Conservation (phyloP, 2,113 vertebrate species). For the Sturnira hondurensis region DNA sequence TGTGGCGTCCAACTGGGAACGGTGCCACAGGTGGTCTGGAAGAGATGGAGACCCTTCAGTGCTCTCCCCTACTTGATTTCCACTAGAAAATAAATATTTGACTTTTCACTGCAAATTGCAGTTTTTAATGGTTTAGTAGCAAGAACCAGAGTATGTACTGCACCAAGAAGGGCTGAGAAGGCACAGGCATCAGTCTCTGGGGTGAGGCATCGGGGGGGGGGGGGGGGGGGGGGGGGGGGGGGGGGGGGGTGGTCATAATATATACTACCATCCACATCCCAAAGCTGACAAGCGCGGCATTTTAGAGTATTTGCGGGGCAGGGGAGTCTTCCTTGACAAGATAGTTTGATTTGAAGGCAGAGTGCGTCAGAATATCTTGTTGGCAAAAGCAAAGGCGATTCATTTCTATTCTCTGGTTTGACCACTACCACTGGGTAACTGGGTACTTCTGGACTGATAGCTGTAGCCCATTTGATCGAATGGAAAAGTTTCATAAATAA, state of each 20-base stretch:
- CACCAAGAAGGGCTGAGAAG: neutral
- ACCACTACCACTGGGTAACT: neutral
- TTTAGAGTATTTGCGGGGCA: neutral
- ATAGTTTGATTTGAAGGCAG: neutral
- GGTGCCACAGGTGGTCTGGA: neutral
- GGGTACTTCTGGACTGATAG: neutral
- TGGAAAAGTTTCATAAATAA: neutral
- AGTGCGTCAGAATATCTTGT: neutral
- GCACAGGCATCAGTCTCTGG: neutral
- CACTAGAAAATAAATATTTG: neutral
- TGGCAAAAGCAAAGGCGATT: neutral
- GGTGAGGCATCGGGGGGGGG: neutral
- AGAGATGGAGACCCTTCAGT: neutral
- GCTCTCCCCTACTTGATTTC: neutral
- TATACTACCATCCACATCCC: slow-evolving; percentile 23
- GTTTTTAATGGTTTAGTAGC: neutral
- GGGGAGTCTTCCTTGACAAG: neutral
- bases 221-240: no score
- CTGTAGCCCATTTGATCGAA: neutral
- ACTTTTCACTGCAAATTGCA: neutral
- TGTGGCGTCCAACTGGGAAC: neutral
- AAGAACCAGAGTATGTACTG: neutral
- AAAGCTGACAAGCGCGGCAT: neutral
- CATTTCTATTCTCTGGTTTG: neutral
- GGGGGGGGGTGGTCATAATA: neutral